Base-by-base conservation (phyloP, 2,113 vertebrate genomes). In the Barbus barbus region DNA sequence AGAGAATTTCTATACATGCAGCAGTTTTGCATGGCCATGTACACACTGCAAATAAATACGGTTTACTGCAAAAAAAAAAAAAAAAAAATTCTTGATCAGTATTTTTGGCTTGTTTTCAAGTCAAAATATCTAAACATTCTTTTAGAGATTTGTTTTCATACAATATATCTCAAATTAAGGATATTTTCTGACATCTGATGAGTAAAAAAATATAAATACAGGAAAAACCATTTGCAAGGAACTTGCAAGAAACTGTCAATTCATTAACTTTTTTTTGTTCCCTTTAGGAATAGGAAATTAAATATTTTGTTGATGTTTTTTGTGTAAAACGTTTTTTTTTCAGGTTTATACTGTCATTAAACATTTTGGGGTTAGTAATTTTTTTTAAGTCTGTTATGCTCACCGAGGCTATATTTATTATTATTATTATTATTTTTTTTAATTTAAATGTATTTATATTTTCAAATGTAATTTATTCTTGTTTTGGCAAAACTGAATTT, bases 11-110 rank as follows among this genome's bases (percentile, higher is more conserved):
- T 31, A 6, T 22, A 63, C 16, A 65, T 20, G 9, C 18, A 3
- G 24, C 16, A 28, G 77, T 65, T 79, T 79, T 48, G 9, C 38
- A 22, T 67, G 77, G 58, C 58, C 77, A 46, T 5, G 20, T 79
- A 56, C 51, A 78, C 63, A 72, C 61, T 72, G 44, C 73, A 53
- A 58, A 20, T 38, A 13, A 60, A 60, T 53, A 38, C 36, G 7
- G 36, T n/a, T n/a, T n/a, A n/a, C n/a, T n/a, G n/a, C n/a, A n/a
- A 38, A 38, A 38, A 7, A 38, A 38, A 38, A 6, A 6, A 38
- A 6, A 38, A 6, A 38, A 6, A 38, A 6, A 6, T 38, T n/a
- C n/a, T n/a, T n/a, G n/a, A 38, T n/a, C n/a, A 9, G 69, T 72
- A 7, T 41, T 24, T 33, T 36, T 67, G 28, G 7, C 28, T 33